phyloP scores from a whole-genome alignment of 2,888 invertebrate genomes.

The Drosophila cognata region DNA sequence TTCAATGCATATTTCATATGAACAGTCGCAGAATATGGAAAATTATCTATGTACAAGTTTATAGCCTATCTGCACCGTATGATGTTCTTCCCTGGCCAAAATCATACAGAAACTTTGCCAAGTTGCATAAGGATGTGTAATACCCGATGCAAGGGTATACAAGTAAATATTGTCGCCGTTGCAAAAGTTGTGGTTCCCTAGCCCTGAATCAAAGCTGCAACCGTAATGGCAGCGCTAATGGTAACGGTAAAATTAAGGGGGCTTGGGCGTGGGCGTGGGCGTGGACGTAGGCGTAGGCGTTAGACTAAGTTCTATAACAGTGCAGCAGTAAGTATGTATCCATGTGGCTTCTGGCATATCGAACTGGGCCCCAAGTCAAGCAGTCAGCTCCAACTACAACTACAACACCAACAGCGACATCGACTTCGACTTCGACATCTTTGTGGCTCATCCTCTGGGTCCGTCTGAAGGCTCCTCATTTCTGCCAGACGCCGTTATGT shows the following conservation, averaged over 20 bases:
- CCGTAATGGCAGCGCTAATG: conserved; percentile 41
- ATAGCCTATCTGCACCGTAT: neutral
- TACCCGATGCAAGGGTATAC: neutral
- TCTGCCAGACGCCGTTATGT: conserved; percentile 75
- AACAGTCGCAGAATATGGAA: too few species aligned
- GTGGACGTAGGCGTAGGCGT: conserved; percentile 18
- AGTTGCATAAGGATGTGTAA: neutral
- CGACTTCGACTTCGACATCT: conserved; percentile 42
- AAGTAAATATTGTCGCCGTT: conserved; percentile 13
- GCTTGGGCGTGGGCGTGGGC: neutral
- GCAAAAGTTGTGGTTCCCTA: neutral
- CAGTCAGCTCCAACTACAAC: conserved; percentile 5
- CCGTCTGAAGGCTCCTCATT: conserved; percentile 29
- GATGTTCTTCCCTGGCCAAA: neutral
- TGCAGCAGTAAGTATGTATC: conserved; percentile 3
- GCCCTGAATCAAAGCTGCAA: conserved; percentile 26
- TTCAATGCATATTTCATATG: neutral
- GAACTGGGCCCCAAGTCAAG: conserved; percentile 10
- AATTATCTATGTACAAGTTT: neutral
- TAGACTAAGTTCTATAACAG: neutral
- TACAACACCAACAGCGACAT: conserved; percentile 4
- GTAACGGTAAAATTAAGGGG: conserved; percentile 34
- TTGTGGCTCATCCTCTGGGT: conserved; percentile 45
- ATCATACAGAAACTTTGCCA: neutral
- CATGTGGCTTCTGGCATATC: conserved; percentile 27